phyloP scores from a whole-genome alignment of 1,140 invertebrate species.

The Coenobita brevimanus region DNA sequence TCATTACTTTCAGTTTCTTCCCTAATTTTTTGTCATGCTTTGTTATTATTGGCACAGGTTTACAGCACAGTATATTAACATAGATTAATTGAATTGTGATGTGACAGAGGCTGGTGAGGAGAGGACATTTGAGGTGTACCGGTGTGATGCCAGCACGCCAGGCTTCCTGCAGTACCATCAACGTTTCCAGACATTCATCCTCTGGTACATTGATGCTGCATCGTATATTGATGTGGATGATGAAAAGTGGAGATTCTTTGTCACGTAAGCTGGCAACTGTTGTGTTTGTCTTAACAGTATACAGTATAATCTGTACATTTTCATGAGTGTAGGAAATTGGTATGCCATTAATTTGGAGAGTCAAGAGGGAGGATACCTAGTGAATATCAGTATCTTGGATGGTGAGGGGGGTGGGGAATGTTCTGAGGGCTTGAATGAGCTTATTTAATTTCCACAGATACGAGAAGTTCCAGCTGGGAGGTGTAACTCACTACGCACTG shows the following conservation, averaged over 20 bases:
- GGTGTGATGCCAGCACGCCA: slow-evolving; percentile 80
- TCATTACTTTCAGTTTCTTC: no score
- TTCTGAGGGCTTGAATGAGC: no score
- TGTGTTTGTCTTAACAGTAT: not conserved
- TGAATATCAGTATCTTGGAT: no score
- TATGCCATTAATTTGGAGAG: not conserved
- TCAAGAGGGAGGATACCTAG: no score
- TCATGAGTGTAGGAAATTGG: not conserved
- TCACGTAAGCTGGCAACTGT: slow-evolving; percentile 81
- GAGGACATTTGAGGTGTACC: slow-evolving; percentile 85
- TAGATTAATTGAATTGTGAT: not conserved
- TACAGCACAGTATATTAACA: not conserved
- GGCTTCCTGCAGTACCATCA: slow-evolving; percentile 87
- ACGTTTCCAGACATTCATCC: slow-evolving; percentile 90
- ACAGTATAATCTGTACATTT: not conserved
- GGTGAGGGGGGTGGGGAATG: no score
- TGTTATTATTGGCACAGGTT: not conserved
- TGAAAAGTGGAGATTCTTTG: slow-evolving; percentile 92
- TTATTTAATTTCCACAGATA: slow-evolving; percentile 77
- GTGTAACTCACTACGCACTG: slow-evolving; percentile 81
- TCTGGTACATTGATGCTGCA: slow-evolving; percentile 97
- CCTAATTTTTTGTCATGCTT: no score
- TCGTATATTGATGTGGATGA: slow-evolving; percentile 95
- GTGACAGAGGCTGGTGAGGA: slow-evolving; percentile 36
- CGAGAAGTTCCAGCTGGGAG: slow-evolving; percentile 84